Evolutionary conservation across 2,113 vertebrate genomes (phyloP).

Genomic region (Serilophus lunatus): DNA sequence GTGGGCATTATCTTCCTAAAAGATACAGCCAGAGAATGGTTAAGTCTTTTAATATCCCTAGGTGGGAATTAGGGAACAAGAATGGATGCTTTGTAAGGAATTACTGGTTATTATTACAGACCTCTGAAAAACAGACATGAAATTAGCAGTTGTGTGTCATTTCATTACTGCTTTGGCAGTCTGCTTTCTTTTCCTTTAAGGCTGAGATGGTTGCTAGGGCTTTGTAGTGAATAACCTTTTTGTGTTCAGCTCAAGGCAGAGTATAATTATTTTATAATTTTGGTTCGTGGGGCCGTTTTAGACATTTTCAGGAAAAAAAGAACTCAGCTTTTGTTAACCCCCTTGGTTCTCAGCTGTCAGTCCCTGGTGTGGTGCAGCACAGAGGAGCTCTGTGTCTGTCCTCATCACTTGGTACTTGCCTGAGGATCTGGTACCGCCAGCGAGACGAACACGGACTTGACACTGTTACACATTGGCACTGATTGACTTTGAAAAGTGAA

Average conservation of each 20-base stretch:
- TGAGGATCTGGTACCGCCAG: background rate
- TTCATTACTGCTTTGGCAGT: constrained; percentile 65
- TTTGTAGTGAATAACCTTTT: constrained; percentile 68
- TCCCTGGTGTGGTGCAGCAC: background rate
- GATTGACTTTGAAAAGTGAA: background rate
- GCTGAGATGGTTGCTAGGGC: constrained; percentile 60
- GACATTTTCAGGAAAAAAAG: constrained; percentile 22
- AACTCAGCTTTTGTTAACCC: background rate
- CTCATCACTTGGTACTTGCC: background rate
- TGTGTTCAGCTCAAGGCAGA: constrained; percentile 50
- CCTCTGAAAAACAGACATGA: constrained; percentile 67
- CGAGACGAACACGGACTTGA: background rate
- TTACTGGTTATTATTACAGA: constrained; percentile 68
- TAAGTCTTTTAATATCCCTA: constrained; percentile 39
- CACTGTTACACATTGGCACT: background rate
- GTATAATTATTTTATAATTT: constrained; percentile 68
- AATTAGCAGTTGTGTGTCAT: constrained; percentile 67
- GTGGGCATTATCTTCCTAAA: constrained; percentile 11
- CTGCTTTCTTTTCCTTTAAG: constrained; percentile 48
- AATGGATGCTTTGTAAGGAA: constrained; percentile 65
- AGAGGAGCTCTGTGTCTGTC: background rate
- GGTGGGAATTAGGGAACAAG: constrained; percentile 52
- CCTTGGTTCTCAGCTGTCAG: background rate
- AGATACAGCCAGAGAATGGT: constrained; percentile 15
- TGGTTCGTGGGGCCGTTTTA: constrained; percentile 28